These are phyloP conservation scores for Acromyrmex heyeri DNA, from an alignment of 1,140 invertebrate genomes.

Conservation along the genomic window DNA sequence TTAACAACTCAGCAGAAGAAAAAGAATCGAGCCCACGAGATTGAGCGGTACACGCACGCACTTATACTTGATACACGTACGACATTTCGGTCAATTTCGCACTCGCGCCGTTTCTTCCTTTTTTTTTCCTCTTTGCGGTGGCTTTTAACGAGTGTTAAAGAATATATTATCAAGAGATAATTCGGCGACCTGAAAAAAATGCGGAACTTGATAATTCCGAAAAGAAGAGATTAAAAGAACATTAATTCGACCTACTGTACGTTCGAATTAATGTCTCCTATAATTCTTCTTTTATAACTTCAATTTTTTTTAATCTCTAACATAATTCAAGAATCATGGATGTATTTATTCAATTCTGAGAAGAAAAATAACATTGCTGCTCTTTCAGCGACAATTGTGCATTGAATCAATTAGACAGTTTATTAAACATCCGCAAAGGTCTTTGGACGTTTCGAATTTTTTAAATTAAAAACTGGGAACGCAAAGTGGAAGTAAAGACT, in stretches of 20 bases:
- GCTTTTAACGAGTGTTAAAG: constrained; percentile 26
- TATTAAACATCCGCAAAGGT: neutral
- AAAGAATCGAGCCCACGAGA: constrained; percentile 51
- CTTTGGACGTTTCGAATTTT: neutral
- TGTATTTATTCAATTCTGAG: neutral
- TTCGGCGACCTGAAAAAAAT: constrained; percentile 12
- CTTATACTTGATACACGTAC: neutral
- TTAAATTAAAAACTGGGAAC: neutral
- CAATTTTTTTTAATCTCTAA: neutral
- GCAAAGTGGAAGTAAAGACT: neutral
- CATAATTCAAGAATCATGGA: neutral
- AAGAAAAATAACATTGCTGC: neutral
- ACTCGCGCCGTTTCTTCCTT: neutral
- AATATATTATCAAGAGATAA: neutral
- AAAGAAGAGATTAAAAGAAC: neutral
- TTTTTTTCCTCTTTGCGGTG: neutral
- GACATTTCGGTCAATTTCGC: constrained; percentile 50
- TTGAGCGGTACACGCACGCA: constrained; percentile 34
- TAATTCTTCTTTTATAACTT: neutral
- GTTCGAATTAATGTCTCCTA: neutral
- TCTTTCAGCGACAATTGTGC: neutral
- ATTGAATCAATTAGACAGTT: neutral
- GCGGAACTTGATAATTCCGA: neutral
- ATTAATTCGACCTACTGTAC: too few species aligned
- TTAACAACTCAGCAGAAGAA: constrained; percentile 79